phyloP scores from a whole-genome alignment of 1,140 invertebrate species.

The Gyrodactylus bullatarudis region DNA sequence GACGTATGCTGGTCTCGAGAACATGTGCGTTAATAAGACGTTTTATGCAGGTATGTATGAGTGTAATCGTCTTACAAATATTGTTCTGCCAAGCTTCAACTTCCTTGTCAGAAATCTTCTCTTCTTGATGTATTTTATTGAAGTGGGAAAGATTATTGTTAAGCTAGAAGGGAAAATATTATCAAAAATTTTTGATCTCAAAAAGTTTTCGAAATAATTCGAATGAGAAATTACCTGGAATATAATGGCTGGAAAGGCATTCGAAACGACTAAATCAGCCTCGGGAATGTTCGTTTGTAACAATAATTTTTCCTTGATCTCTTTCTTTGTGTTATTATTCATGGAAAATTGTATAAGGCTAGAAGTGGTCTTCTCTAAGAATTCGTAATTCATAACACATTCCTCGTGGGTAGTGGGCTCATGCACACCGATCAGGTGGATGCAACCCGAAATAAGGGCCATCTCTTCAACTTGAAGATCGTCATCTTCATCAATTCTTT shows the following conservation, averaged over 20 bases:
- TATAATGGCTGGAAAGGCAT: background rate
- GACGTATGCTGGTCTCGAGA: constrained; percentile 29
- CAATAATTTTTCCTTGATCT: background rate
- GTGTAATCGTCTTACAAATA: background rate
- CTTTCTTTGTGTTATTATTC: background rate
- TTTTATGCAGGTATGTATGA: background rate
- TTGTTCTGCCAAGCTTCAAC: background rate
- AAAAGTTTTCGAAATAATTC: background rate
- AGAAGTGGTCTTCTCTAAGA: background rate
- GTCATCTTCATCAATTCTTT: constrained; percentile 22
- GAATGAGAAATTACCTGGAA: background rate
- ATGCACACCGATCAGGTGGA: constrained; percentile 49
- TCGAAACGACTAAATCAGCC: background rate
- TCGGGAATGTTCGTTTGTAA: background rate
- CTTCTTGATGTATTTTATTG: background rate
- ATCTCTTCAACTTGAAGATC: constrained; percentile 88
- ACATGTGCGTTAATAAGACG: background rate
- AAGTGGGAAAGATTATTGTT: background rate
- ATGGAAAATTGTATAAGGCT: background rate
- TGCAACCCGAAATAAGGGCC: constrained; percentile 46
- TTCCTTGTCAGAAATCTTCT: too few relatives aligned
- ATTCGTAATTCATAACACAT: background rate
- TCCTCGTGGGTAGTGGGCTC: constrained; percentile 27
- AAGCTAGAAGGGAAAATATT: background rate
- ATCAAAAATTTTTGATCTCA: background rate